These are phyloP conservation scores for Neocrepidodera transversa DNA, from an alignment of 2,888 invertebrate genomes.

Conservation along the genomic window DNA sequence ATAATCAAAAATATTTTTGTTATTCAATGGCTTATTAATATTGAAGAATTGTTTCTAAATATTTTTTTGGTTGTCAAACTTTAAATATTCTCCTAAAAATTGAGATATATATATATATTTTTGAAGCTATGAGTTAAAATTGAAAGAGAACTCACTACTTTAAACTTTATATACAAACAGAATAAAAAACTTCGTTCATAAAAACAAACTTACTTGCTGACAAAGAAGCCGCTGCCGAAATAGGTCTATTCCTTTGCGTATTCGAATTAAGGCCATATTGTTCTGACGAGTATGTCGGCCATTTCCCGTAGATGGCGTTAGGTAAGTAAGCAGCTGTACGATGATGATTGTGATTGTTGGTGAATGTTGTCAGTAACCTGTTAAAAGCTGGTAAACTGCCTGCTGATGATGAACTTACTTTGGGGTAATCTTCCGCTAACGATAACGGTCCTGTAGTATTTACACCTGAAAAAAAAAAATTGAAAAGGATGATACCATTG, in stretches of 20 bases:
- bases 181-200: too few species aligned
- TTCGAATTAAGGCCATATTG: conserved; percentile 39
- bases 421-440: conserved; percentile 49
- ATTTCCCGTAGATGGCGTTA: conserved; percentile 47
- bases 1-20: too few species aligned
- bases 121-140: too few species aligned
- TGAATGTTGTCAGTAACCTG: conserved; percentile 49
- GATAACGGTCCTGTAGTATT: conserved; percentile 37
- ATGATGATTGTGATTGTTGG: conserved; percentile 45
- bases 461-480: conserved; percentile 43
- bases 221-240: conserved; percentile 74
- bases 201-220: conserved; percentile 81
- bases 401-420: conserved; percentile 48
- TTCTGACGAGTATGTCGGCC: conserved; percentile 43
- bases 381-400: conserved; percentile 55
- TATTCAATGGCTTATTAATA: too few species aligned
- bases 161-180: too few species aligned
- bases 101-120: too few species aligned
- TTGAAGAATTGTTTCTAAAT: too few species aligned
- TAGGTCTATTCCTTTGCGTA: conserved; percentile 58
- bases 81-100: too few species aligned
- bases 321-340: conserved; percentile 44
- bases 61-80: too few species aligned
- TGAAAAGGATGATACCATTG: too few species aligned
- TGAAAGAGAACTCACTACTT: too few species aligned